phyloP scores from a whole-genome alignment of 1,140 invertebrate species.

The Apis dorsata region DNA sequence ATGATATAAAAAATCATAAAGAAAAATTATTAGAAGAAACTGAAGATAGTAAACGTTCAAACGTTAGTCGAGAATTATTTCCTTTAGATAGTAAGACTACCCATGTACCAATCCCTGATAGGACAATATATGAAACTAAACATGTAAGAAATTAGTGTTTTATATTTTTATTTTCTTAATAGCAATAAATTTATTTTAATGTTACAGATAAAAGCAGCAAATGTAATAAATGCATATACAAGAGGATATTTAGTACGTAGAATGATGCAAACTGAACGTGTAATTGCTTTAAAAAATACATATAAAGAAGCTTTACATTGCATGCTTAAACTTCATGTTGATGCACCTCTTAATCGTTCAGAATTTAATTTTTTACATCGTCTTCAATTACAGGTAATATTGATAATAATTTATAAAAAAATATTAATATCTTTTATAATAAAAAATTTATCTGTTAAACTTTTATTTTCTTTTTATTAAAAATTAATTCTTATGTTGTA shows the following conservation, averaged over 20 bases:
- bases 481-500: background rate
- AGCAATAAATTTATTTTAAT: background rate
- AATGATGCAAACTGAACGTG: conserved; percentile 88
- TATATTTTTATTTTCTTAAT: conserved; percentile 20
- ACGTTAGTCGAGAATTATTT: conserved; percentile 73
- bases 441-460: too few species aligned
- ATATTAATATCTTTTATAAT: background rate
- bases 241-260: conserved; percentile 90
- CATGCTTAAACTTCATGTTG: conserved; percentile 87
- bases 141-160: conserved; percentile 69
- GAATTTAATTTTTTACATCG: conserved; percentile 78
- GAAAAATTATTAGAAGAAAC: background rate
- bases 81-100: conserved; percentile 68
- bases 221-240: conserved; percentile 86
- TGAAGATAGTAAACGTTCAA: conserved; percentile 55
- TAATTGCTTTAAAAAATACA: conserved; percentile 89
- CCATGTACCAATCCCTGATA: conserved; percentile 65
- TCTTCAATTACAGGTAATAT: conserved; percentile 75
- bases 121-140: conserved; percentile 66
- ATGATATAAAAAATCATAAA: background rate
- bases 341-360: conserved; percentile 78
- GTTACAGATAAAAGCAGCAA: conserved; percentile 82
- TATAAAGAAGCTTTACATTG: conserved; percentile 89
- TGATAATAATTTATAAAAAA: conserved; percentile 13
- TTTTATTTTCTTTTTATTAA: background rate